A percentile compares a stretch with the other conserved stretches of the same genome.
Evolutionary conservation across 2,113 vertebrate species (phyloP).

Genomic region (Micromys minutus): DNA sequence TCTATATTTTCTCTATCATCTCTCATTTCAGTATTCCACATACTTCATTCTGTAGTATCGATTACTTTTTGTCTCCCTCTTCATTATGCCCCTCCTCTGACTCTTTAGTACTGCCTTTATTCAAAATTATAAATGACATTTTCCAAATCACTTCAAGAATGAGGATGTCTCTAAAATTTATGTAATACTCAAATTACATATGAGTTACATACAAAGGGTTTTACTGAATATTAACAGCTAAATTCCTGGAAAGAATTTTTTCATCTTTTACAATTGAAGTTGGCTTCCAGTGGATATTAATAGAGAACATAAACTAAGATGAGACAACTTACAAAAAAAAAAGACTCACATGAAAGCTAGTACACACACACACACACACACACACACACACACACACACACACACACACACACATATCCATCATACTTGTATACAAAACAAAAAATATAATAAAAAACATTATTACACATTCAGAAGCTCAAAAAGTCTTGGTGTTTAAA

Average conservation of each 20-base stretch:
- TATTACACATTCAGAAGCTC: background rate
- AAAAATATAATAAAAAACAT: background rate
- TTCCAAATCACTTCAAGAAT: background rate
- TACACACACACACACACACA: too few relatives aligned
- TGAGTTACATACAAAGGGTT: background rate
- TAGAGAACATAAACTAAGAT: background rate
- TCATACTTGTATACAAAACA: background rate
- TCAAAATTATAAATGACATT: background rate
- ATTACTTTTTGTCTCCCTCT: background rate
- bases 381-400: too few relatives aligned
- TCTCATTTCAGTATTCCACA: background rate
- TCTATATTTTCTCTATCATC: background rate
- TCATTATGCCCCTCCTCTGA: too few relatives aligned
- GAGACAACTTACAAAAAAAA: background rate
- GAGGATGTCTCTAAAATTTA: background rate
- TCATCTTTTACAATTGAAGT: background rate
- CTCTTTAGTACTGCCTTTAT: background rate
- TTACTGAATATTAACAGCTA: background rate
- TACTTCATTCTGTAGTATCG: background rate
- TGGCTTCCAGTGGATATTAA: too few relatives aligned
- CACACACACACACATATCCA: too few relatives aligned
- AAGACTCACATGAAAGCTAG: background rate
- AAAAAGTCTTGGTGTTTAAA: background rate
- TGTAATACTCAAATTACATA: background rate
- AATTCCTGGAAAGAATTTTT: background rate